phyloP scores from a whole-genome alignment of 2,113 vertebrate genomes.

The Panurus biarmicus region DNA sequence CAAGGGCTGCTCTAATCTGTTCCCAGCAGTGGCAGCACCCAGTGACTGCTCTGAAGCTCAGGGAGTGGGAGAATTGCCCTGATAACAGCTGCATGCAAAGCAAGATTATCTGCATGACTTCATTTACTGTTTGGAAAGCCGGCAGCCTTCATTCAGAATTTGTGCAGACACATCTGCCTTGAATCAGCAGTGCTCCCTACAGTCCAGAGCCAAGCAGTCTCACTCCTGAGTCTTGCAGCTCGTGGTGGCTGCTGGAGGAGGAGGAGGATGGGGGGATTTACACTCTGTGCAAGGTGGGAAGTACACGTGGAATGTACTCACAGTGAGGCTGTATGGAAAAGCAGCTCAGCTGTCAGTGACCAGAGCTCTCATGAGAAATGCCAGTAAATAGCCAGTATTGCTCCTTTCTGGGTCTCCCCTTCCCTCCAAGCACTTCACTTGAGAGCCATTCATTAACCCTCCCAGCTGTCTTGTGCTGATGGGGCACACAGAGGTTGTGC shows the following conservation, averaged over 20 bases:
- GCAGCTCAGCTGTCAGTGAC: background rate
- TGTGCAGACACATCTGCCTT: conserved; percentile 27
- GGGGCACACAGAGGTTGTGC: background rate
- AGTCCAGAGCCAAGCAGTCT: background rate
- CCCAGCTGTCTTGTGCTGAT: background rate
- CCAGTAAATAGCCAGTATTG: background rate
- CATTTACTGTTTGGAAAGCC: conserved; percentile 1
- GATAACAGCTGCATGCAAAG: conserved; percentile 41
- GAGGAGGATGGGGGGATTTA: background rate
- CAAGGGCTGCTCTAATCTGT: background rate
- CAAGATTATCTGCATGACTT: conserved; percentile 18
- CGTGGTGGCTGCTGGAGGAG: background rate
- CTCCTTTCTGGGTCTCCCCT: background rate
- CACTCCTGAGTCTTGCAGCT: background rate
- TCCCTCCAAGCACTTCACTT: background rate
- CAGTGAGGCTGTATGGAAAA: background rate
- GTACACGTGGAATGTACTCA: rapidly evolving
- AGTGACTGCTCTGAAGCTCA: background rate
- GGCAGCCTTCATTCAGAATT: background rate
- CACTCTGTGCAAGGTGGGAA: background rate
- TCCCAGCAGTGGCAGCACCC: background rate
- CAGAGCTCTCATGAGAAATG: background rate
- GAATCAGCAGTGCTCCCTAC: conserved; percentile 43
- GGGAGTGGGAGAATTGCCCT: conserved; percentile 13
- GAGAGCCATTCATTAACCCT: background rate